Conservation (phyloP, 2,797 vertebrate species). For the Enteromius paludinosus region DNA sequence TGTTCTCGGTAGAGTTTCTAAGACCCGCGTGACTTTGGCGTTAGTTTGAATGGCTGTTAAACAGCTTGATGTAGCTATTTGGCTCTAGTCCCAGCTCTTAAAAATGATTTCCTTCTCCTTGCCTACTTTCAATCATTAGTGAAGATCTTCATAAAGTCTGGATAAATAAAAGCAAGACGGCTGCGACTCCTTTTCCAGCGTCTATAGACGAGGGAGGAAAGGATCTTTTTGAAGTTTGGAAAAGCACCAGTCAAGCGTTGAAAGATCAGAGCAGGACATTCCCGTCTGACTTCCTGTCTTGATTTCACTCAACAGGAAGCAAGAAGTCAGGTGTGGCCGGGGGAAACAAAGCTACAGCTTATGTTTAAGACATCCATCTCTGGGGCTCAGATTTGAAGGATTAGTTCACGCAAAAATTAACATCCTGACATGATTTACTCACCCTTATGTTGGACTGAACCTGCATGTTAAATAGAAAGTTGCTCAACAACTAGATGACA, state of each 20-base stretch:
- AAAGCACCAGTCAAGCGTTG: conserved; percentile 18
- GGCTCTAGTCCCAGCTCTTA: conserved; percentile 41
- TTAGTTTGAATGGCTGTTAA: conserved; percentile 48
- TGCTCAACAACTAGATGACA: background rate
- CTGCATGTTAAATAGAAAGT: background rate
- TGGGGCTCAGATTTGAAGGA: conserved; percentile 11
- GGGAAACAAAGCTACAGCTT: conserved; percentile 19
- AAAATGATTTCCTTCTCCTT: conserved; percentile 39
- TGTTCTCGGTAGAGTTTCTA: conserved; percentile 39
- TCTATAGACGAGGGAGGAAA: background rate
- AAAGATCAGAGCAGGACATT: conserved; percentile 29
- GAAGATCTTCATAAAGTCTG: conserved; percentile 31
- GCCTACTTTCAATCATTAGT: conserved; percentile 21
- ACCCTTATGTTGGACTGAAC: background rate
- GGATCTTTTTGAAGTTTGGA: conserved; percentile 6
- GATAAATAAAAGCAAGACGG: conserved; percentile 9
- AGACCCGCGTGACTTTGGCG: conserved; percentile 38
- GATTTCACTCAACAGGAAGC: conserved; percentile 44
- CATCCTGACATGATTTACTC: background rate
- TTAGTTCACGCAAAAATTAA: background rate
- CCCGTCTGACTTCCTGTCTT: conserved; percentile 30
- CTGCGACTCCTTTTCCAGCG: background rate
- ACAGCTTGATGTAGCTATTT: conserved; percentile 47
- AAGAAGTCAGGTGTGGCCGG: conserved; percentile 32
- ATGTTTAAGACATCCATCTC: conserved; percentile 3